These are phyloP conservation scores for Phocoena phocoena DNA, from an alignment of 2,113 vertebrate species.

Conservation along the genomic window DNA sequence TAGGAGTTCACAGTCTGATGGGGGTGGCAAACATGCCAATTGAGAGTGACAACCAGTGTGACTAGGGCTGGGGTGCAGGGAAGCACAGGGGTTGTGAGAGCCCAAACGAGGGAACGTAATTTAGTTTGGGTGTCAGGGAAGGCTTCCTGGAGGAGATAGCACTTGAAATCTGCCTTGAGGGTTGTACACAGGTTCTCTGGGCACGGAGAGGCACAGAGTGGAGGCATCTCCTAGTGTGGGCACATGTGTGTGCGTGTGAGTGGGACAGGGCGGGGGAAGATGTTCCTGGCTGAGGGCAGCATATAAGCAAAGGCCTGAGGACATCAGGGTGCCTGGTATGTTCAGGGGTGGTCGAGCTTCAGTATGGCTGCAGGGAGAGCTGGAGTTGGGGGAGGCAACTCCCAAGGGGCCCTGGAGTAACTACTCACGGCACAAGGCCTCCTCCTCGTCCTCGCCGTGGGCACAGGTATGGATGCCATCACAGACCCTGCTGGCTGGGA, in stretches of 20 bases:
- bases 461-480: conserved; percentile 79
- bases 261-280: no score
- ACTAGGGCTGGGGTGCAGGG: neutral
- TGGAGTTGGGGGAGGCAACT: neutral
- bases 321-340: neutral
- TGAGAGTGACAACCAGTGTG: neutral
- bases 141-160: neutral
- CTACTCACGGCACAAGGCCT: conserved; percentile 85
- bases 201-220: neutral
- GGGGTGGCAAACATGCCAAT: neutral
- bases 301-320: neutral
- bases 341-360: neutral
- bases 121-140: neutral
- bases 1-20: neutral
- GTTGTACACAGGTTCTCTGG: neutral
- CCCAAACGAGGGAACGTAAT: neutral
- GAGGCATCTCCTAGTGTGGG: neutral
- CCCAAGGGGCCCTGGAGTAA: neutral
- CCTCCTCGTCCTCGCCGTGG: conserved; percentile 83
- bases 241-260: rapidly evolving
- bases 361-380: neutral
- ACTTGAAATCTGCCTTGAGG: neutral
- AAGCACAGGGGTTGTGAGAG: neutral
- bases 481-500: conserved; percentile 85
- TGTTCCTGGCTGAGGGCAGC: neutral